Evolutionary conservation across 1,140 invertebrate genomes (phyloP).

Genomic region (Drosophila repleta): DNA sequence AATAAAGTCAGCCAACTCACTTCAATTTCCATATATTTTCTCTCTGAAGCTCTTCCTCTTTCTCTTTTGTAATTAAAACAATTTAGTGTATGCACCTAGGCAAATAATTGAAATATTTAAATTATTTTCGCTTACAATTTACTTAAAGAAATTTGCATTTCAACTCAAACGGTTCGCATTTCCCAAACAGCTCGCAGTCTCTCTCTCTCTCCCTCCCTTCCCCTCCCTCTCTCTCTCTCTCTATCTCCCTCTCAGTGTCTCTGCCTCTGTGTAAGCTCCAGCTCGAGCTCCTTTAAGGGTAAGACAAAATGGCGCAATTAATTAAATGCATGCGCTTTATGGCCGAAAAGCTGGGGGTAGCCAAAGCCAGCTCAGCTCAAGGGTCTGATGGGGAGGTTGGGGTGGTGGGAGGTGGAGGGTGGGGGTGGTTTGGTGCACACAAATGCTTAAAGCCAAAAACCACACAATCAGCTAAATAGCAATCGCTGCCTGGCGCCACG

Average conservation of each 20-base stretch:
- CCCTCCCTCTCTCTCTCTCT: neutral
- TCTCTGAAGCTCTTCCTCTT: too few relatives aligned
- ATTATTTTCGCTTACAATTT: constrained; percentile 1
- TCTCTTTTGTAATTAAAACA: too few relatives aligned
- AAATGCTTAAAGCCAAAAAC: constrained; percentile 66
- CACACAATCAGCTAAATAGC: constrained; percentile 75
- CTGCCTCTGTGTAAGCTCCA: neutral
- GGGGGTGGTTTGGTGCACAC: constrained; percentile 1
- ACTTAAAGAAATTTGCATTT: constrained; percentile 11
- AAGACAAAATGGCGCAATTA: constrained; percentile 70
- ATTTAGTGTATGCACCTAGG: neutral
- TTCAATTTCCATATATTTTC: too few relatives aligned
- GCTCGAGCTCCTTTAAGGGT: constrained; percentile 41
- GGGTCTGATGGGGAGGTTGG: neutral
- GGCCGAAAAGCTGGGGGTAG: constrained; percentile 25
- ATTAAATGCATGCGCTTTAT: constrained; percentile 72
- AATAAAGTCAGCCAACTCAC: too few relatives aligned
- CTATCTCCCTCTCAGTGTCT: too few relatives aligned
- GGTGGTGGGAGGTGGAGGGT: neutral
- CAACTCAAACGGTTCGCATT: neutral
- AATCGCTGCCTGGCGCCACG: constrained; percentile 43
- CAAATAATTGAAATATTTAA: constrained; percentile 5
- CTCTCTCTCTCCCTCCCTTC: neutral
- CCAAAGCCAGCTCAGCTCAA: too few relatives aligned
- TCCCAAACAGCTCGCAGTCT: neutral